phyloP scores from a whole-genome alignment of 2,888 invertebrate species.

The Melieria omissa region DNA sequence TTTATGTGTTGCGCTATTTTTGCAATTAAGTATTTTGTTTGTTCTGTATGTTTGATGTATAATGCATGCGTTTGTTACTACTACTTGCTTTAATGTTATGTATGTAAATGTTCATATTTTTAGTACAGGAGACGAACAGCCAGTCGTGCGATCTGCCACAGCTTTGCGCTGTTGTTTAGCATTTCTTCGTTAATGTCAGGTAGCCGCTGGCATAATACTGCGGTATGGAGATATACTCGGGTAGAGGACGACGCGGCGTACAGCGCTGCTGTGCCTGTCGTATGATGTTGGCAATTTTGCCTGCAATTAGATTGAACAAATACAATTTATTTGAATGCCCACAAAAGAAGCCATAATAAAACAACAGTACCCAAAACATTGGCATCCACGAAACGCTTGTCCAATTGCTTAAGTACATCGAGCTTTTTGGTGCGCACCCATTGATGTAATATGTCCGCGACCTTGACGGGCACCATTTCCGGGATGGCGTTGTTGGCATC shows the following conservation, averaged over 20 bases:
- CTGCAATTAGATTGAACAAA: constrained; percentile 44
- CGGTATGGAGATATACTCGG: constrained; percentile 64
- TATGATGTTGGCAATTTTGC: constrained; percentile 65
- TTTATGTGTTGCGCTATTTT: too few relatives aligned
- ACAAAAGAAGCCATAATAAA: background rate
- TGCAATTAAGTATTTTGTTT: too few relatives aligned
- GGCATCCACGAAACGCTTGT: constrained; percentile 60
- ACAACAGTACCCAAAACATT: constrained; percentile 61
- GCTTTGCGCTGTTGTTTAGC: constrained; percentile 44
- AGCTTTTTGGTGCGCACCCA: constrained; percentile 63
- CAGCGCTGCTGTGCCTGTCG: constrained; percentile 60
- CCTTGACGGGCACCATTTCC: constrained; percentile 59
- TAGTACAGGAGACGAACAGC: constrained; percentile 9
- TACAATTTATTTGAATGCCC: background rate
- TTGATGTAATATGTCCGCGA: constrained; percentile 59
- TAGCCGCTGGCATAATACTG: constrained; percentile 66
- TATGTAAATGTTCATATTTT: too few relatives aligned
- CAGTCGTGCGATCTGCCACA: constrained; percentile 3
- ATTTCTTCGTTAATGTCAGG: constrained; percentile 62
- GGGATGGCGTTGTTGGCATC: constrained; percentile 46
- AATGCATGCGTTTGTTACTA: too few relatives aligned
- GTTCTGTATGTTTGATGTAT: too few relatives aligned
- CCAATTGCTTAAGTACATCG: constrained; percentile 56
- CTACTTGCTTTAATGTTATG: too few relatives aligned
- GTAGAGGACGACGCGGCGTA: constrained; percentile 52